Percentiles rank a stretch among this genome's conserved stretches.
phyloP scores from a whole-genome alignment of 1,140 invertebrate genomes.

The Xylocopa sonorina region DNA sequence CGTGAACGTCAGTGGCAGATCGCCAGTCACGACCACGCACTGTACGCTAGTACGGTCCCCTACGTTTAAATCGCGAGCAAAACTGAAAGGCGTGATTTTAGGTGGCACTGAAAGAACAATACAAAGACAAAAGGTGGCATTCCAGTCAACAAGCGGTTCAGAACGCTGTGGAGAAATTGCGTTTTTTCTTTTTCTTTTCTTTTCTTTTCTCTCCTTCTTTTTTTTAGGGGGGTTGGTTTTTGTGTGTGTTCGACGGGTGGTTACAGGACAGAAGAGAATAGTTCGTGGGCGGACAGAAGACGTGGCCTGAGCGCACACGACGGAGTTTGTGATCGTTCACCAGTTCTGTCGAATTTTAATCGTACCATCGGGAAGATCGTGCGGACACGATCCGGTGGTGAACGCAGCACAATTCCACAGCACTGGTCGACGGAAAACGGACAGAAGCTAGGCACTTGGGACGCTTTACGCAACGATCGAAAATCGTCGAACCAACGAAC shows the following conservation, averaged over 20 bases:
- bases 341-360: constrained; percentile 33
- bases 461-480: constrained; percentile 29
- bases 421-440: neutral
- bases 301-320: constrained; percentile 10
- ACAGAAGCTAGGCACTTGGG: constrained; percentile 29
- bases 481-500: neutral
- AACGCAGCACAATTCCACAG: neutral
- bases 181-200: constrained; percentile 1
- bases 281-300: neutral
- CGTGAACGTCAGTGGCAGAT: constrained; percentile 86
- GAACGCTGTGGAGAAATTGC: constrained; percentile 54
- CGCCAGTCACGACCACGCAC: constrained; percentile 86
- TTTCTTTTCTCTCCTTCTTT: neutral
- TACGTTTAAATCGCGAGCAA: constrained; percentile 84
- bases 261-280: neutral
- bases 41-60: constrained; percentile 86
- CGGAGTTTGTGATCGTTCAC: constrained; percentile 37
- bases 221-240: too few species aligned
- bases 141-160: constrained; percentile 66
- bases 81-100: constrained; percentile 85
- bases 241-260: neutral
- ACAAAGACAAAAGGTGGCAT: constrained; percentile 68
- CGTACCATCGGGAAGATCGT: too few species aligned
- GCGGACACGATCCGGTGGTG: too few species aligned
- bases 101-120: constrained; percentile 85